Conservation (phyloP, 2,113 vertebrate genomes). For the Neotoma lepida region DNA sequence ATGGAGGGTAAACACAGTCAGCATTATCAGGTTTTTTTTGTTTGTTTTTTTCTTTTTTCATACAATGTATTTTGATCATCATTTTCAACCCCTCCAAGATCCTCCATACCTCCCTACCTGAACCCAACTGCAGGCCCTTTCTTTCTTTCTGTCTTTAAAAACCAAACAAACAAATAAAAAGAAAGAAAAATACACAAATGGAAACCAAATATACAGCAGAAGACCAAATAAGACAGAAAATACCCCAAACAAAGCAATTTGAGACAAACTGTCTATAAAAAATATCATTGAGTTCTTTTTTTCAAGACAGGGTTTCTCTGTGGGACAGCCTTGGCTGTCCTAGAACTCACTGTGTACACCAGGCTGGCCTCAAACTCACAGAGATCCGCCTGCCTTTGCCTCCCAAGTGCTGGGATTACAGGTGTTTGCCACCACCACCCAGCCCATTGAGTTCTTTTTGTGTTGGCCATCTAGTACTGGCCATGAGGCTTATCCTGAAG, state of each 20-base stretch:
- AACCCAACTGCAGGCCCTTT: no score
- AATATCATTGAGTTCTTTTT: neutral
- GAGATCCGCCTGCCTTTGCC: neutral
- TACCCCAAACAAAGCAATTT: neutral
- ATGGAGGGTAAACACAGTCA: neutral
- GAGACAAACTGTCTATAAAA: neutral
- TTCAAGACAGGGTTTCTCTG: neutral
- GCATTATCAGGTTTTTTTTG: neutral
- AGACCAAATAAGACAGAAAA: neutral
- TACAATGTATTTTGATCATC: neutral
- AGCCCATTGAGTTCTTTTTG: neutral
- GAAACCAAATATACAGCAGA: neutral
- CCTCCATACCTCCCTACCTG: no score
- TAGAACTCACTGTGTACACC: neutral
- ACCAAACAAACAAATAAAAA: neutral
- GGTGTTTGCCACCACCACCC: neutral
- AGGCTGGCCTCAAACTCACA: neutral
- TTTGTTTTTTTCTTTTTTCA: neutral
- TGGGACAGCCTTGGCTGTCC: neutral
- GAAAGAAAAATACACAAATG: neutral
- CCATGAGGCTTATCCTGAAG: no score
- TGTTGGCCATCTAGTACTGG: neutral
- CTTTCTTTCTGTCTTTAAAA: neutral
- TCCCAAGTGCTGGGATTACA: neutral
- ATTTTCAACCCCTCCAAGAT: neutral